Evolutionary conservation across 2,797 vertebrate genomes (phyloP), one percentile per base, ranked within the genome.

Genomic region (Microchirus variegatus): DNA sequence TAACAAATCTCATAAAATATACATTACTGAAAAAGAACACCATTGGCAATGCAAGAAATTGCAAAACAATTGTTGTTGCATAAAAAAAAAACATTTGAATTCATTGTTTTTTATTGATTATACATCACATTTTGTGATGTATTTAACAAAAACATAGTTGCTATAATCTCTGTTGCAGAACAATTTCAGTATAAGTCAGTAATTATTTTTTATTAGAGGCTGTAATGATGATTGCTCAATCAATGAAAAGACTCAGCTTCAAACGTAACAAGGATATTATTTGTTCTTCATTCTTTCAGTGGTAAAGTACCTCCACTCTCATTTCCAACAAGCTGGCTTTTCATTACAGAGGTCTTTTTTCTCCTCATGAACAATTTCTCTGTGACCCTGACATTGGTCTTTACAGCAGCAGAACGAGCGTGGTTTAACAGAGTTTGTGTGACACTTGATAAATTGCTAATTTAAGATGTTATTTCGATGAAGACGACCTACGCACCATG

Each of bases 21-120:
- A 50, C 52, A 80, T 83, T 80, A 64, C 38, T 57, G 31, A 68
- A 53, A 80, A 42, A 42, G 10, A 40, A 60, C 49, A 69, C 48
- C 45, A 54, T 62, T 47, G 19, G 22, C 40, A 60, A n/a, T 46
- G 44, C 0, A 47, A 60, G 9, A 65, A 60, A 67, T 9, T 40
- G n/a, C 17, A 12, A 62, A 62, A 44, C 43, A 4, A 36, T 11
- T 16, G 48, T 43, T 37, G 13, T 19, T 44, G 60, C 4, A 49
- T 0, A 31, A 5, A 16, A 42, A 49, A 22, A 22, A 22, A 22
- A 22, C 8, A 8, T 10, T 53, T 36, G 57, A 18, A 54, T 45
- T 31, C 14, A 42, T 14, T 11, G 41, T 12, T 14, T 26, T 15
- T 51, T 9, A 12, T 15, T 35, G 22, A 26, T 22, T 48, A 3